These are phyloP conservation scores for Eurois occulta DNA, from an alignment of 2,888 invertebrate genomes.

Conservation along the genomic window DNA sequence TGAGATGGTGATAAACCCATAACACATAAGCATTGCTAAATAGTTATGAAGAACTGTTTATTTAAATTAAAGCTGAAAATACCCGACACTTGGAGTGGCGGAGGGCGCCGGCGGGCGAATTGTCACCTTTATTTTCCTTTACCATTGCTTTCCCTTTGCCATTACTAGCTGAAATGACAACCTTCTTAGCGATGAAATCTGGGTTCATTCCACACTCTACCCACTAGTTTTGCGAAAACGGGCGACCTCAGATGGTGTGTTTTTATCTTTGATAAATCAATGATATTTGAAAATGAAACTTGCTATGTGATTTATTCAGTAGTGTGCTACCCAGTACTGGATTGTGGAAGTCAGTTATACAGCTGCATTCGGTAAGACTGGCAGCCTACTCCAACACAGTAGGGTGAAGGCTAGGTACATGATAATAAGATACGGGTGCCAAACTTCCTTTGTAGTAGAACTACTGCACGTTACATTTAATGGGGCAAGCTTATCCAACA, in stretches of 20 bases:
- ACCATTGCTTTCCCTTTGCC: no score
- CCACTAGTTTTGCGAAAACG: neutral
- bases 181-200: neutral
- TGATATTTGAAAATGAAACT: neutral
- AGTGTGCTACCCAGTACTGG: neutral
- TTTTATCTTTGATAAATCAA: neutral
- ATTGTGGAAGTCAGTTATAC: neutral
- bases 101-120: no score
- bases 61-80: neutral
- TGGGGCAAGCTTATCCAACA: conserved; percentile 1
- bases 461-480: neutral
- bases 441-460: neutral
- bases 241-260: neutral
- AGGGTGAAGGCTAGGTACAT: neutral
- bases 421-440: neutral
- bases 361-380: neutral
- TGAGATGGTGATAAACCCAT: neutral
- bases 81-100: neutral
- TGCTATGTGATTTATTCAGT: neutral
- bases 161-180: neutral
- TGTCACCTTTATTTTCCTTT: neutral
- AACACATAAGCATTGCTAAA: neutral
- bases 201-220: neutral
- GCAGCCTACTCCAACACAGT: neutral
- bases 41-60: neutral